Evolutionary conservation across 2,797 vertebrate species (phyloP), one percentile per base, ranked within the genome.

Genomic region (Gobionotothen gibberifrons): DNA sequence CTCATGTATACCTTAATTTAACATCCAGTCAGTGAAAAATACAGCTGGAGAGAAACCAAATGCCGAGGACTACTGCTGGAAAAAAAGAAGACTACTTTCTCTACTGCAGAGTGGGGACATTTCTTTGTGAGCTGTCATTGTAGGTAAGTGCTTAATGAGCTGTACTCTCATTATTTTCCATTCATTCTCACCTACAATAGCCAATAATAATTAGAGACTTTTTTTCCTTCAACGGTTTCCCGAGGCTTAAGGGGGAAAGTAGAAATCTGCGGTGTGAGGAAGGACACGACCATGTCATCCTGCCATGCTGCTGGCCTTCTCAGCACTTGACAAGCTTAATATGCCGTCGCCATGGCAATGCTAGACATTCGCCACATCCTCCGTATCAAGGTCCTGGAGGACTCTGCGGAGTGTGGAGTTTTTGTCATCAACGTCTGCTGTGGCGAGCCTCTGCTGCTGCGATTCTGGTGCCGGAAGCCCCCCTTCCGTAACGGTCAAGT

Each of bases 401-500:
- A 91, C 68, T 90, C 90, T 1, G 65, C 47, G 2, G 86, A 88
- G 72, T 73, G 91, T 19, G 90, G 90, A 0, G 65, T 91, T 76
- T 93, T 93, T 42, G 76, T 91, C 16, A 61, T 93, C 69, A 78
- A 26, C 5, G 68, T 92, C 47, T 32, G 8, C 53, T 92, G 92
- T 4, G 68, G 65, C 0, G 92, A 94, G 69, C 87, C 88, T 5
- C 64, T 76, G 3, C 89, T 94, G 86, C 77, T 94, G 56, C 68
- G 32, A 11, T 91, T 88, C 85, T 94, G 93, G 93, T 17, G 64
- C 67, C 76, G 39, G n/a, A 94, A 92, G 80, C 77, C 85, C 0
- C 79, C 87, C 13, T 94, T 92, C 79, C n/a, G 36, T 2, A 93
- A 90, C 6, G 72, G 83, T 8, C 85, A 93, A 76, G 89, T 93